phyloP scores from a whole-genome alignment of 2,113 vertebrate species.

The Eupsittula cactorum region DNA sequence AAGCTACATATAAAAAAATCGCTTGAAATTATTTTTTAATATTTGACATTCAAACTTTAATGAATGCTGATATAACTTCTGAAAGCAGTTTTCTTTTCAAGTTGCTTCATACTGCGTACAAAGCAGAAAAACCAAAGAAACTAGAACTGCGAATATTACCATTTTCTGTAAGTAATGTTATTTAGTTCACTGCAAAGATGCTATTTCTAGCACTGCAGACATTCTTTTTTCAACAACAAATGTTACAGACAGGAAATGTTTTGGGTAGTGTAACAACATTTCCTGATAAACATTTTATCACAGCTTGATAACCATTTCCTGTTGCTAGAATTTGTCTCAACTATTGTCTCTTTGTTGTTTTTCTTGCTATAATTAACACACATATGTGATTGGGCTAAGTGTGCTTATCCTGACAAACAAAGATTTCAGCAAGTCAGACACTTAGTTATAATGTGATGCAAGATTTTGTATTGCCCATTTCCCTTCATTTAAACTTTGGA shows the following conservation, averaged over 20 bases:
- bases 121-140: neutral
- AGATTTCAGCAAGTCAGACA: neutral
- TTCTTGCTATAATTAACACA: conserved; percentile 65
- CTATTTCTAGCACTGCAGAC: conserved; percentile 16
- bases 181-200: neutral
- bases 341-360: conserved; percentile 44
- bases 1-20: neutral
- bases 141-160: neutral
- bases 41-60: neutral
- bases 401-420: conserved; percentile 31
- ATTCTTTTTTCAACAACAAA: conserved; percentile 30
- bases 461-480: neutral
- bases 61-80: neutral
- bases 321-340: conserved; percentile 31
- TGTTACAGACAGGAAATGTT: conserved; percentile 68
- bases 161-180: neutral
- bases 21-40: neutral
- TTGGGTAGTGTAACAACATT: conserved; percentile 65
- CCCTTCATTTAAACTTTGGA: neutral
- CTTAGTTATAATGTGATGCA: neutral
- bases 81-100: neutral
- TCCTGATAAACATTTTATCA: conserved; percentile 70
- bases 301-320: conserved; percentile 73
- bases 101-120: neutral
- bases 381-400: neutral